Evolutionary conservation across 23 tunicate genomes (phyloP).

Genomic region (Aplidium turbinatum): DNA sequence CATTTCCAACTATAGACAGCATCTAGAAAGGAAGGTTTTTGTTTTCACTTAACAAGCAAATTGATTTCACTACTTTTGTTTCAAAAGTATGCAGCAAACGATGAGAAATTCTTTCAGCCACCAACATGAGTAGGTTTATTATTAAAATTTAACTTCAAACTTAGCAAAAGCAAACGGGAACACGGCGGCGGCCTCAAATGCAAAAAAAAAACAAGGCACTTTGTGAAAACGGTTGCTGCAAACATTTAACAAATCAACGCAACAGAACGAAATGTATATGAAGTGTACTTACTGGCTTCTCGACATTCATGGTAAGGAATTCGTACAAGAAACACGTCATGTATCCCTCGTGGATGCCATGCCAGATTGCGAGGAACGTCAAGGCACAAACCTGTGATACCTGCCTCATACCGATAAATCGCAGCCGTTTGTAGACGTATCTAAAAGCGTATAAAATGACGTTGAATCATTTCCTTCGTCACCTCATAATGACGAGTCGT

Average conservation of each 20-base stretch:
- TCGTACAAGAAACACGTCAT: slow-evolving; percentile 82
- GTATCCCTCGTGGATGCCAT: slow-evolving; percentile 90
- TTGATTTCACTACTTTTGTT: too few relatives aligned
- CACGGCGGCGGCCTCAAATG: too few relatives aligned
- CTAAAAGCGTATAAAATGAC: too few relatives aligned
- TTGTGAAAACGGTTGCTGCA: not conserved
- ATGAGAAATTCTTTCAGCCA: not conserved
- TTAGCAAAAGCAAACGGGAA: too few relatives aligned
- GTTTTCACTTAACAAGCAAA: too few relatives aligned
- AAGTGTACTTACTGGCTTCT: slow-evolving; percentile 40
- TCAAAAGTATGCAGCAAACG: too few relatives aligned
- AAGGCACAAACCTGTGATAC: slow-evolving; percentile 67
- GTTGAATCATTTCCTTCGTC: too few relatives aligned
- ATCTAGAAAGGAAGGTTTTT: slow-evolving; percentile 29
- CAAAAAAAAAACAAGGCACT: not conserved
- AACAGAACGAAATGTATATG: not conserved
- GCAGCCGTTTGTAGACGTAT: slow-evolving; percentile 89
- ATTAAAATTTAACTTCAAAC: not conserved
- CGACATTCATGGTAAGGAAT: slow-evolving; percentile 71
- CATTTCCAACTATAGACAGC: slow-evolving; percentile 4
- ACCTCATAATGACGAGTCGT: too few relatives aligned
- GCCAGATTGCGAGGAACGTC: slow-evolving; percentile 89
- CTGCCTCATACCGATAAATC: slow-evolving; percentile 63
- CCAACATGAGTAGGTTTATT: not conserved
- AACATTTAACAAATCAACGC: not conserved